These are phyloP conservation scores for Chlorops oryzae DNA, from an alignment of 1,140 invertebrate genomes.

Conservation along the genomic window DNA sequence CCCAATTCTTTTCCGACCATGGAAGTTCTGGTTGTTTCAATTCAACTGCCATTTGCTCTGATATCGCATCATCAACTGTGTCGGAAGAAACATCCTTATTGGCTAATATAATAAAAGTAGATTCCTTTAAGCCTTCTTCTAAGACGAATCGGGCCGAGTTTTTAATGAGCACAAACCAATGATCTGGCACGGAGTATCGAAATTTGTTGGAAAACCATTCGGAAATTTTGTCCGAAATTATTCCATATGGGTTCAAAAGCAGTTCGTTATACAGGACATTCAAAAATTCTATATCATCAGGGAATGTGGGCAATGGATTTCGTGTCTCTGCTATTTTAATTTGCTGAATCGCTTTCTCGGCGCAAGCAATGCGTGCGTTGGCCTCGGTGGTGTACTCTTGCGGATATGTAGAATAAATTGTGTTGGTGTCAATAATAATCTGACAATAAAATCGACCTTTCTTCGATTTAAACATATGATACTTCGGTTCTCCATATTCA, in stretches of 20 bases:
- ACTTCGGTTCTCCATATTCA: slow-evolving; percentile 20
- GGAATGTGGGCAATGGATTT: slow-evolving; percentile 18
- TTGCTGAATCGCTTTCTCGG: slow-evolving; percentile 32
- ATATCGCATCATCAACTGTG: background rate
- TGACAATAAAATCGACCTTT: slow-evolving; percentile 22
- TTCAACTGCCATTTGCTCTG: background rate
- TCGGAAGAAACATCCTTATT: slow-evolving; percentile 17
- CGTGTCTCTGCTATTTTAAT: slow-evolving; percentile 25
- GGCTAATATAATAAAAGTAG: slow-evolving; percentile 33
- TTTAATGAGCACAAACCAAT: slow-evolving; percentile 31
- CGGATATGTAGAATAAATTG: slow-evolving; percentile 37
- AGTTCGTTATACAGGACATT: slow-evolving; percentile 29
- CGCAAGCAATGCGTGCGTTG: slow-evolving; percentile 22
- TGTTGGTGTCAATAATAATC: slow-evolving; percentile 24
- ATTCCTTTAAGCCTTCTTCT: slow-evolving; percentile 23
- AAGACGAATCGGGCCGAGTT: slow-evolving; percentile 28
- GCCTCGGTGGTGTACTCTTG: slow-evolving; percentile 22
- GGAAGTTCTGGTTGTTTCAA: slow-evolving; percentile 18
- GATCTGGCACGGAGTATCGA: slow-evolving; percentile 29
- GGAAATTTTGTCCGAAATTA: slow-evolving; percentile 36
- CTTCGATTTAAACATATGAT: slow-evolving; percentile 18
- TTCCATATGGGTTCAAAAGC: slow-evolving; percentile 32
- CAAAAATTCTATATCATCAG: slow-evolving; percentile 28
- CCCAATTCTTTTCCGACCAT: slow-evolving; percentile 29
- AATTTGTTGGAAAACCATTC: slow-evolving; percentile 34